phyloP scores from a whole-genome alignment of 2,888 invertebrate genomes.

The Elmis aenea region DNA sequence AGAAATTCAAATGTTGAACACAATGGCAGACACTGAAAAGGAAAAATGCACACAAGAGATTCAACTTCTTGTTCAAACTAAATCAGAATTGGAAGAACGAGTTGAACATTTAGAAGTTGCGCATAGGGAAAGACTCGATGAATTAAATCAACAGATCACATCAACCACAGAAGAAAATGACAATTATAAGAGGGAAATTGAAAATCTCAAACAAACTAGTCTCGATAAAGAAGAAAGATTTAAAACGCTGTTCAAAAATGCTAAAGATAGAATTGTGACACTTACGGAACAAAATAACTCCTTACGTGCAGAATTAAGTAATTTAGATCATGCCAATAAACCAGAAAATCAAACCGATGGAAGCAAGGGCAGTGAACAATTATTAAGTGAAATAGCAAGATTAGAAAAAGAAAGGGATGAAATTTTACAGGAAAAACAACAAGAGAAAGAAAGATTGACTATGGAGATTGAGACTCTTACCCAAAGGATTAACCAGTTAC shows the following conservation, averaged over 20 bases:
- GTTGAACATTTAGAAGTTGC: conserved; percentile 44
- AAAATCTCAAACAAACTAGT: conserved; percentile 41
- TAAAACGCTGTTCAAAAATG: conserved; percentile 61
- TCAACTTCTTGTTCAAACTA: conserved; percentile 48
- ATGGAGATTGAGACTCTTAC: conserved; percentile 64
- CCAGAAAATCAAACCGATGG: conserved; percentile 4
- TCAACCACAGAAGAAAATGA: conserved; percentile 51
- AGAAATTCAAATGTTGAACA: conserved; percentile 54
- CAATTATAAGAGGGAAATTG: conserved; percentile 51
- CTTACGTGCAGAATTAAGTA: conserved; percentile 52
- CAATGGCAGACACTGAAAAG: conserved; percentile 45
- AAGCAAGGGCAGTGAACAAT: conserved; percentile 26
- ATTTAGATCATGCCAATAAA: neutral
- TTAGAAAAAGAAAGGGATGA: conserved; percentile 62
- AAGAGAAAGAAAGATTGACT: conserved; percentile 65
- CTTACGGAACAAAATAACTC: conserved; percentile 65
- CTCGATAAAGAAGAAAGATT: conserved; percentile 48
- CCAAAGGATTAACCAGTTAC: conserved; percentile 52
- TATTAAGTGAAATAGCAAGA: conserved; percentile 55
- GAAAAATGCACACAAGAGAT: conserved; percentile 49
- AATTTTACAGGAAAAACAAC: conserved; percentile 53
- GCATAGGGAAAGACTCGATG: conserved; percentile 47
- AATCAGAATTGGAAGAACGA: conserved; percentile 45
- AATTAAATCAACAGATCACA: conserved; percentile 46
- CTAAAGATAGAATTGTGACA: conserved; percentile 67